phyloP scores from a whole-genome alignment of 2,888 invertebrate genomes.

The Xestobium rufovillosum region DNA sequence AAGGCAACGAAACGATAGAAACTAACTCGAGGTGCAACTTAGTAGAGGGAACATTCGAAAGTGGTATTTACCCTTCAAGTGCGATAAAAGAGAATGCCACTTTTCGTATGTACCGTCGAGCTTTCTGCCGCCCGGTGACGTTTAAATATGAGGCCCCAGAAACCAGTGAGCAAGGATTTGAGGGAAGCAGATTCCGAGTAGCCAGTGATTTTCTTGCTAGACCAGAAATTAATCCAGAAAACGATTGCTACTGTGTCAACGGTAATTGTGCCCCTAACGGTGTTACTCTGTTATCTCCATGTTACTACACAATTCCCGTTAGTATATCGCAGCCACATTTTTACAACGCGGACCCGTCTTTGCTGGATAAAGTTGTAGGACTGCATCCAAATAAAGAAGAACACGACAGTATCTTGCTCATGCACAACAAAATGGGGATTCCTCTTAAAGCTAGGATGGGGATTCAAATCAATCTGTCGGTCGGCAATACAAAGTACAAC shows the following conservation, averaged over 20 bases:
- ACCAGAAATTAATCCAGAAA: slow-evolving; percentile 49
- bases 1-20: slow-evolving; percentile 24
- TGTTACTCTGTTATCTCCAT: slow-evolving; percentile 45
- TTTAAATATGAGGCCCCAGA: slow-evolving; percentile 42
- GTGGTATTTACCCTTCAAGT: slow-evolving; percentile 59
- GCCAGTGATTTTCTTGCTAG: slow-evolving; percentile 53
- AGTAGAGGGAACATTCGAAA: slow-evolving; percentile 63
- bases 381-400: slow-evolving; percentile 51
- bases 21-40: slow-evolving; percentile 57
- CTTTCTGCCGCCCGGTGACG: slow-evolving; percentile 67
- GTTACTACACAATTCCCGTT: slow-evolving; percentile 61
- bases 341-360: slow-evolving; percentile 53
- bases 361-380: slow-evolving; percentile 54
- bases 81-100: slow-evolving; percentile 46
- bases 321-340: slow-evolving; percentile 57
- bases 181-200: slow-evolving; percentile 54
- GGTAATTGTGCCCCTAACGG: slow-evolving; percentile 70
- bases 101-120: slow-evolving; percentile 61
- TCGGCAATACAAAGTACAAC: slow-evolving; percentile 56
- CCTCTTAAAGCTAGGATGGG: slow-evolving; percentile 57
- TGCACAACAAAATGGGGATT: slow-evolving; percentile 67
- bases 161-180: slow-evolving; percentile 45
- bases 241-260: slow-evolving; percentile 57
- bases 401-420: slow-evolving; percentile 51
- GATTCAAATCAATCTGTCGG: slow-evolving; percentile 66